phyloP scores from a whole-genome alignment of 2,888 invertebrate species.

The Ditylenchus weischeri region DNA sequence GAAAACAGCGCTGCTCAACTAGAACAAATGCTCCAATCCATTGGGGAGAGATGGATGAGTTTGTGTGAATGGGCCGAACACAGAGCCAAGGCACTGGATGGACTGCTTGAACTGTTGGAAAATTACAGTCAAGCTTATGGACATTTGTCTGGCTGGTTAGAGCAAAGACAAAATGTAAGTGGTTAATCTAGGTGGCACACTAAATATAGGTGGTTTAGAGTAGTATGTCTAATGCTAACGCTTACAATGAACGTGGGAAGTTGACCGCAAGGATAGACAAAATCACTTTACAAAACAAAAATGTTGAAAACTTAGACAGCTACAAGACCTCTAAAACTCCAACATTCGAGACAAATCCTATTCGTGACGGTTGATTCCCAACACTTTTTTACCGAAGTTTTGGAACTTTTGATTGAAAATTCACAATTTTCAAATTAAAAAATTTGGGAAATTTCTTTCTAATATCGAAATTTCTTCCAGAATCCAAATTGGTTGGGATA shows the following conservation, averaged over 20 bases:
- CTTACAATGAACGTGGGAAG: no score
- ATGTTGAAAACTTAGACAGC: no score
- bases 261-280: no score
- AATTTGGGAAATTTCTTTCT: background rate
- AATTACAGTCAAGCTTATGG: constrained; percentile 37
- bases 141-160: constrained; percentile 49
- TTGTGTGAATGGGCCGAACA: constrained; percentile 55
- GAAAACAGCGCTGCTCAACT: constrained; percentile 56
- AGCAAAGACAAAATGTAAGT: constrained; percentile 36
- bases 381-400: no score
- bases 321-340: no score
- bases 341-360: no score
- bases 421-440: background rate
- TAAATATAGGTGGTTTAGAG: constrained; percentile 22
- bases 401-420: background rate
- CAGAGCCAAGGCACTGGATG: constrained; percentile 45
- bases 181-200: constrained; percentile 16
- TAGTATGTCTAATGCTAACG: no score
- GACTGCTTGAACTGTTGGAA: constrained; percentile 46
- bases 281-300: no score
- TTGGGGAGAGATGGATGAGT: constrained; percentile 42
- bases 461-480: background rate
- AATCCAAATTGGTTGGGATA: no score
- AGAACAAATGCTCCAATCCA: constrained; percentile 42
- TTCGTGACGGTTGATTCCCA: no score